Evolutionary conservation across 2,797 vertebrate species (phyloP).

Genomic region (Gouania willdenowi): DNA sequence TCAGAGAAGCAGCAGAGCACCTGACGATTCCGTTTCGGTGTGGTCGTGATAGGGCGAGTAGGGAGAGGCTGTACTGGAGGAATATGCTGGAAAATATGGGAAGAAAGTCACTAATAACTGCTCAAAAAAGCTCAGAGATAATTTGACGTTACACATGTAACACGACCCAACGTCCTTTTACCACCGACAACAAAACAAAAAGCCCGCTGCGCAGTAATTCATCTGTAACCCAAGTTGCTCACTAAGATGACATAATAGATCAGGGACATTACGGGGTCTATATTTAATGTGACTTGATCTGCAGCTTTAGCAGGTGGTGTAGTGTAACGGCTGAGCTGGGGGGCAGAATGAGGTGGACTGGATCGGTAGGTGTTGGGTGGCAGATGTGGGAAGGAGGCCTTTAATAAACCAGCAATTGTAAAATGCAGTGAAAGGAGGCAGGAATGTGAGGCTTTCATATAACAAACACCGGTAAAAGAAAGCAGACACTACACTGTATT

Average conservation of each 20-base stretch:
- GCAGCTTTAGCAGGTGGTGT: slow-evolving; percentile 37
- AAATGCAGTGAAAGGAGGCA: slow-evolving; percentile 50
- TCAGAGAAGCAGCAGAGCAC: slow-evolving; percentile 86
- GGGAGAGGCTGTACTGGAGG: slow-evolving; percentile 73
- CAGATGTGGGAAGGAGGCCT: slow-evolving; percentile 30
- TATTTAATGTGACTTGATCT: slow-evolving; percentile 58
- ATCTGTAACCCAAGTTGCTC: slow-evolving; percentile 58
- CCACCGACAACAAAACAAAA: slow-evolving; percentile 20
- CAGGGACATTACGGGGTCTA: slow-evolving; percentile 35
- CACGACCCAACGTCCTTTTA: slow-evolving; percentile 35
- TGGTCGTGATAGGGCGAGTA: slow-evolving; percentile 83
- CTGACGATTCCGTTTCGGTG: slow-evolving; percentile 88
- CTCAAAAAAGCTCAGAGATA: too few species aligned
- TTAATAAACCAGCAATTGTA: slow-evolving; percentile 45
- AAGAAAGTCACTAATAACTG: too few species aligned
- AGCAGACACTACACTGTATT: slow-evolving; percentile 45
- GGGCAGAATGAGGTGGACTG: slow-evolving; percentile 24
- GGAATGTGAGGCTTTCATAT: slow-evolving; percentile 54
- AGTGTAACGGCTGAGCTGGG: slow-evolving; percentile 30
- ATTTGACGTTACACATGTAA: too few species aligned
- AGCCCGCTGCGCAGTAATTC: slow-evolving; percentile 30
- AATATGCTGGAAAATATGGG: slow-evolving; percentile 51
- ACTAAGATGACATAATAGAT: slow-evolving; percentile 50
- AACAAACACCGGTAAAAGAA: slow-evolving; percentile 47
- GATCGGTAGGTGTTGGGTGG: slow-evolving; percentile 48